Conservation (phyloP, 2,113 vertebrate species). For the Narcine bancroftii region DNA sequence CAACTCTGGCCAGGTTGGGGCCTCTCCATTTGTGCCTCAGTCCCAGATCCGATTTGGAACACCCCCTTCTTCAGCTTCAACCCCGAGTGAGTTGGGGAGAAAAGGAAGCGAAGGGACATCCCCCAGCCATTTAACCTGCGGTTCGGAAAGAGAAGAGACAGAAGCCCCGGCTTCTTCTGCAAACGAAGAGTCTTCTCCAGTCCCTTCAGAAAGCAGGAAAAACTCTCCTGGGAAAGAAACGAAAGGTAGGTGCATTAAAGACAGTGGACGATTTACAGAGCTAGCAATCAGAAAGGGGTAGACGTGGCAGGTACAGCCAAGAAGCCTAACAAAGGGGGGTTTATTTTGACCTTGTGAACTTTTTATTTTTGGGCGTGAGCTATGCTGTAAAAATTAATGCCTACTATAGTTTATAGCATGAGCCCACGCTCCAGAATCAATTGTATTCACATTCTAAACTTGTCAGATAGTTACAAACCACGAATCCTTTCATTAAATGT, state of each 20-base stretch:
- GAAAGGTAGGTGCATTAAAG: conserved; percentile 68
- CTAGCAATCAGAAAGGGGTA: conserved; percentile 26
- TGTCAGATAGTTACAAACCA: conserved; percentile 34
- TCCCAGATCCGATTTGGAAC: conserved; percentile 69
- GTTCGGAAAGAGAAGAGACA: conserved; percentile 66
- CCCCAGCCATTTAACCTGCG: conserved; percentile 59
- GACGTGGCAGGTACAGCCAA: conserved; percentile 33
- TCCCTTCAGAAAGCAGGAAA: conserved; percentile 72
- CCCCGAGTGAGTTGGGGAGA: conserved; percentile 60
- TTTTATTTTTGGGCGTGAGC: conserved; percentile 63
- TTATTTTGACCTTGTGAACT: conserved; percentile 61
- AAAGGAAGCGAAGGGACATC: conserved; percentile 73
- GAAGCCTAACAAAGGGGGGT: conserved; percentile 20
- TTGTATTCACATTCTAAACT: conserved; percentile 31
- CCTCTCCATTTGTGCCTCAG: conserved; percentile 66
- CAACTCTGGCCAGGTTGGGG: conserved; percentile 61
- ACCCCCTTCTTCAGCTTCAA: conserved; percentile 58
- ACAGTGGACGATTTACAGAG: conserved; percentile 28
- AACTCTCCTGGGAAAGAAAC: conserved; percentile 72
- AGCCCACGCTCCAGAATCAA: conserved; percentile 33
- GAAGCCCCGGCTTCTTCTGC: conserved; percentile 78
- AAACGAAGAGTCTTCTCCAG: conserved; percentile 81
- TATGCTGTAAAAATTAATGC: conserved; percentile 60
- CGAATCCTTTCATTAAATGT: conserved; percentile 5
- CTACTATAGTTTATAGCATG: conserved; percentile 47